Evolutionary conservation across 2,797 vertebrate species (phyloP).

Genomic region (Sebastes aleutianus): DNA sequence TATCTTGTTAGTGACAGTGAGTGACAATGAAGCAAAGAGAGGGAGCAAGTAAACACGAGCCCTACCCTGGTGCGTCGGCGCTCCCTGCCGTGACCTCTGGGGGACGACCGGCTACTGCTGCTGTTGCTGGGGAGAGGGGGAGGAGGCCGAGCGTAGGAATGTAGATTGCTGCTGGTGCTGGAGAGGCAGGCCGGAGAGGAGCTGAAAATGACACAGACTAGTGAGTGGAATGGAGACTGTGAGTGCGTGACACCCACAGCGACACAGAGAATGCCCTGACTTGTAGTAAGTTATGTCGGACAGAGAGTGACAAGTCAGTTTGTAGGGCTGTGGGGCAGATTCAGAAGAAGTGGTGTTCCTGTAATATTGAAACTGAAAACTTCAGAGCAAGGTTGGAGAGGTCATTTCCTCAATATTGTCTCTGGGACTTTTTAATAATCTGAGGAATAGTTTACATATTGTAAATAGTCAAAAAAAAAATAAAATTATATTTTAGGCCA

Average conservation of each 20-base stretch:
- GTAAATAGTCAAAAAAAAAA: too few relatives aligned
- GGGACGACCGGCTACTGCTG: conserved; percentile 76
- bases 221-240: background rate
- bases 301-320: background rate
- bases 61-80: conserved; percentile 79
- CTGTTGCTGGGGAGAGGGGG: conserved; percentile 76
- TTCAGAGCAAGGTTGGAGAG: too few relatives aligned
- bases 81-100: conserved; percentile 84
- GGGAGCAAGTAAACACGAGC: background rate
- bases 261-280: background rate
- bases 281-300: background rate
- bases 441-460: background rate
- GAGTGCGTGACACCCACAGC: background rate
- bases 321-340: background rate
- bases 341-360: background rate
- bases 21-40: rapidly evolving
- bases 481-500: too few relatives aligned
- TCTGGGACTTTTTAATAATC: background rate
- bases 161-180: conserved; percentile 93
- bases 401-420: too few relatives aligned
- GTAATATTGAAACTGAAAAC: background rate
- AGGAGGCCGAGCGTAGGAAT: conserved; percentile 97
- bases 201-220: conserved; percentile 67
- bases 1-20: background rate
- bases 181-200: conserved; percentile 90